Conservation (phyloP, 2,888 invertebrate species). For the Hirtodrosophila confusa region DNA sequence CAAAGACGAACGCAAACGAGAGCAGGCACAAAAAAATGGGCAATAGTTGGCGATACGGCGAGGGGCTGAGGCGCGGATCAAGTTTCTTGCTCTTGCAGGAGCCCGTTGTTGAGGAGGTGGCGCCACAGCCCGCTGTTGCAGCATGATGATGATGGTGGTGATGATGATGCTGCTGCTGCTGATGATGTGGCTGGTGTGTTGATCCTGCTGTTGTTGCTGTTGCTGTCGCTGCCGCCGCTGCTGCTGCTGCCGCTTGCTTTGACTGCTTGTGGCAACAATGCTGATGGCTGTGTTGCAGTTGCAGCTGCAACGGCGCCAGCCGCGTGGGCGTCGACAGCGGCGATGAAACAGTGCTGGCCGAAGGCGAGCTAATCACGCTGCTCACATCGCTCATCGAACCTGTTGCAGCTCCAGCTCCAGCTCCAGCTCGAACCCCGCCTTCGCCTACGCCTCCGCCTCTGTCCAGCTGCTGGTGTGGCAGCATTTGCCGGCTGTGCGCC, state of each 20-base stretch:
- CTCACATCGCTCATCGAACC: slow-evolving; percentile 80
- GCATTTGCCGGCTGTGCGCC: slow-evolving; percentile 38
- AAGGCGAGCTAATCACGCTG: slow-evolving; percentile 80
- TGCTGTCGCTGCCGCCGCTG: slow-evolving; percentile 44
- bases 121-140: slow-evolving; percentile 39
- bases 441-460: slow-evolving; percentile 43
- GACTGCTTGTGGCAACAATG: slow-evolving; percentile 80
- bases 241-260: slow-evolving; percentile 26
- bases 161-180: slow-evolving; percentile 60
- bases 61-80: slow-evolving; percentile 82
- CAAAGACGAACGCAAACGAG: slow-evolving; percentile 92
- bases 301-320: slow-evolving; percentile 70
- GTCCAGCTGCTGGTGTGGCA: slow-evolving; percentile 61
- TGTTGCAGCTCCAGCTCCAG: slow-evolving; percentile 22
- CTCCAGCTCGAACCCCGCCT: slow-evolving; percentile 9
- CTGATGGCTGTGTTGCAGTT: slow-evolving; percentile 65
- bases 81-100: slow-evolving; percentile 83
- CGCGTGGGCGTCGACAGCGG: slow-evolving; percentile 82
- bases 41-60: slow-evolving; percentile 85
- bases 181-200: slow-evolving; percentile 57
- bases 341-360: slow-evolving; percentile 80
- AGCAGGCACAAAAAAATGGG: slow-evolving; percentile 90
- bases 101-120: slow-evolving; percentile 35
- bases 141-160: slow-evolving; percentile 52
- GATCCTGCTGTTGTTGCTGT: slow-evolving; percentile 54